Evolutionary conservation across 2,888 invertebrate species (phyloP), one percentile per base, ranked within the genome.

Genomic region (Creontiades dilutus): DNA sequence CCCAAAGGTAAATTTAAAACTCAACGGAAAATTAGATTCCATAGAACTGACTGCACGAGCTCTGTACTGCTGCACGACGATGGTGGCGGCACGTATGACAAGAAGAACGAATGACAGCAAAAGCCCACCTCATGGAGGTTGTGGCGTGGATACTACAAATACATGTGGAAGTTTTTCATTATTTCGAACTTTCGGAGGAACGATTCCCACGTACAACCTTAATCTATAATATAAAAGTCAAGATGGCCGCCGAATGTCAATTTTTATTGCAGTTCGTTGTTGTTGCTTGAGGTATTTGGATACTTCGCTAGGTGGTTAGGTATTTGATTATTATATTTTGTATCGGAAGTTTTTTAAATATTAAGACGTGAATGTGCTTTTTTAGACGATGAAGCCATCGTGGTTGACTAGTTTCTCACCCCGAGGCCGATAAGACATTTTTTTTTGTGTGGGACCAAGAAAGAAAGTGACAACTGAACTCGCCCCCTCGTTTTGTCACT

Each of bases 181-280:
- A 14, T 16, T 14, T 52, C 52, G 52, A 52, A 52, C 3, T 7
- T 52, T 52, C 52, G 52, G 16, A 5, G 2, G 16, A 52, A 52
- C 52, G 52, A 52, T 52, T 52, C 11, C 11, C 3, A 16, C 16
- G 3, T 52, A 14, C 52, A 37, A 7, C 16, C 52, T 5, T 52
- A 14, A 14, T 52, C 52, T 52, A 16, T 68, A 13, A 23, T 68
- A n/a, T 23, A n/a, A 23, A 68, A 68, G 11, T 23, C 68, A 23
- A 68, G 23, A 68, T 68, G 68, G 68, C 68, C 13, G 68, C 68
- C 27, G 23, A 23, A 5, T 11, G 68, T 68, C 68, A 68, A 68
- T 68, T 68, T 68, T 68, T 68, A 68, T 68, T 68, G 68, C 68
- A 68, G 23, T 68, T 68, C 68, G 23, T 68, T 68, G 61, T 61